Evolutionary conservation across 2,888 invertebrate species (phyloP).

Genomic region (Atethmia centrago): DNA sequence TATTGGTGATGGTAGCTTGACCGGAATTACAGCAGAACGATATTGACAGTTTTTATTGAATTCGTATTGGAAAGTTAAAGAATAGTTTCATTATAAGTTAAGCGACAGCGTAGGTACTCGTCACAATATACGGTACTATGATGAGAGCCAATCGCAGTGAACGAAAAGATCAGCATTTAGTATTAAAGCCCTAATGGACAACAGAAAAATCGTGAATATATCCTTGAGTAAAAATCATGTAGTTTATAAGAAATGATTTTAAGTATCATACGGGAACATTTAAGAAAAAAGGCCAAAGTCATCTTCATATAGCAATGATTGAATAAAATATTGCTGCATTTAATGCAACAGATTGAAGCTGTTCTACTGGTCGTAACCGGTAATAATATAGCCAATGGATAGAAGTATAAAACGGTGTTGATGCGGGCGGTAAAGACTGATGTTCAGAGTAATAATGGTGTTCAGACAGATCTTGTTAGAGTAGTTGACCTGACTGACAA

Average conservation of each 20-base stretch:
- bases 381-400: conserved; percentile 35
- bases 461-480: not conserved
- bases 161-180: too few relatives aligned
- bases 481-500: not conserved
- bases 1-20: too few relatives aligned
- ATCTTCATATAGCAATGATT: conserved; percentile 9
- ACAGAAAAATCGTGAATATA: too few relatives aligned
- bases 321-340: conserved; percentile 1
- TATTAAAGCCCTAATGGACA: too few relatives aligned
- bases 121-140: too few relatives aligned
- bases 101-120: too few relatives aligned
- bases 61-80: too few relatives aligned
- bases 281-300: conserved; percentile 9
- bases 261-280: not conserved
- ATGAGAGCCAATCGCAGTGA: too few relatives aligned
- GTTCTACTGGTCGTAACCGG: conserved; percentile 13
- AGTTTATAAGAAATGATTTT: not conserved
- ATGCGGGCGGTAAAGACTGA: conserved; percentile 18
- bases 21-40: too few relatives aligned
- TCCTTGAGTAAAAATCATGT: not conserved
- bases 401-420: conserved; percentile 22
- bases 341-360: conserved; percentile 23
- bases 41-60: too few relatives aligned
- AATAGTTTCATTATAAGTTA: too few relatives aligned
- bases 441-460: not conserved